Percentiles rank a stretch among this genome's conserved stretches.
These are phyloP conservation scores for Zoanthus sociatus DNA, from an alignment of 92 coral and sea anemone genomes.

Conservation along the genomic window DNA sequence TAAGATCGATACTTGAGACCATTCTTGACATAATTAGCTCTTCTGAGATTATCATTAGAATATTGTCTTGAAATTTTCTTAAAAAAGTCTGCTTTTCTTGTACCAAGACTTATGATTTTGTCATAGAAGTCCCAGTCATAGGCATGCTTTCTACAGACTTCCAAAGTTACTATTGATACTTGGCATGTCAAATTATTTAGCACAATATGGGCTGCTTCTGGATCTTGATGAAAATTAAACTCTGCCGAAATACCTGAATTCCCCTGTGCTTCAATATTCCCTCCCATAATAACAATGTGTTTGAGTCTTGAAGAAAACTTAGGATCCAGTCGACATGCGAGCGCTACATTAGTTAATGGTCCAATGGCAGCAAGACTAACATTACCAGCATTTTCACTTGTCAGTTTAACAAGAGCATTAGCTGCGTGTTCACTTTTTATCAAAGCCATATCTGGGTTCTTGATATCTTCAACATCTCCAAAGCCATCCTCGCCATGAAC, in stretches of 20 bases:
- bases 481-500: constrained; percentile 95
- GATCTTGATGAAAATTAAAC: constrained; percentile 88
- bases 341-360: constrained; percentile 90
- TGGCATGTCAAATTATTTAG: constrained; percentile 78
- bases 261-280: constrained; percentile 87
- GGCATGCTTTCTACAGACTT: constrained; percentile 69
- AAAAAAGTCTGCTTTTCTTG: constrained; percentile 69
- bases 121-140: constrained; percentile 71
- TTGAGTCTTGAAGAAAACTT: constrained; percentile 69
- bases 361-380: constrained; percentile 89
- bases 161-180: constrained; percentile 79
- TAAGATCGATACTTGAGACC: constrained; percentile 61
- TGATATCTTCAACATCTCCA: constrained; percentile 80
- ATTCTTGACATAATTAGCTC: constrained; percentile 21
- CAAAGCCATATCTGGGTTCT: constrained; percentile 71
- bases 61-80: constrained; percentile 58
- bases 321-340: constrained; percentile 95
- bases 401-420: constrained; percentile 69
- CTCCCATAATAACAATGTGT: constrained; percentile 87
- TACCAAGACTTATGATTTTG: constrained; percentile 50
- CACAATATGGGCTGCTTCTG: constrained; percentile 84
- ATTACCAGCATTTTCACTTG: constrained; percentile 68
- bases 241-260: constrained; percentile 80
- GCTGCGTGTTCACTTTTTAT: constrained; percentile 88
- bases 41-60: constrained; percentile 48